Percentiles rank a stretch among this genome's conserved stretches.
These are phyloP conservation scores for Grapholita molesta DNA, from an alignment of 1,140 invertebrate species.

Conservation along the genomic window DNA sequence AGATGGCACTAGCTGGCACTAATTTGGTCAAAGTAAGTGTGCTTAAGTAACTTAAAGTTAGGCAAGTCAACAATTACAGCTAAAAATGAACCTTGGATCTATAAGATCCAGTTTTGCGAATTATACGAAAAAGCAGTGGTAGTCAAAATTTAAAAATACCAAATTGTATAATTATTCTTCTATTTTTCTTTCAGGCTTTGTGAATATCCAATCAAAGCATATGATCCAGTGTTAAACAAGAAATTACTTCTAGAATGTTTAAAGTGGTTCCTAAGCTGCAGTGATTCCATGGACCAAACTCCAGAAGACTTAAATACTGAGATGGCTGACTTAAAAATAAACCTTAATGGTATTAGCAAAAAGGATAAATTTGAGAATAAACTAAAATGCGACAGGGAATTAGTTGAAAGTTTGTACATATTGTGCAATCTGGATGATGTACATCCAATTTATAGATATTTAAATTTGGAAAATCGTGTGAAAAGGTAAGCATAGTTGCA, in stretches of 20 bases:
- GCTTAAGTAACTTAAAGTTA: no score
- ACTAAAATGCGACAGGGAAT: constrained; percentile 42
- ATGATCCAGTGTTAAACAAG: constrained; percentile 80
- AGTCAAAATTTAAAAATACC: not conserved
- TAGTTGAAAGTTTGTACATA: constrained; percentile 79
- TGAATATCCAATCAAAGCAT: constrained; percentile 68
- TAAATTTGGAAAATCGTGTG: constrained; percentile 51
- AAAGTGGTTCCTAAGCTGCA: constrained; percentile 77
- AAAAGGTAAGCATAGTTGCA: constrained; percentile 47
- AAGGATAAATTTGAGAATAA: constrained; percentile 27
- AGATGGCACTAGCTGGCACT: no score
- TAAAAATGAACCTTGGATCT: no score
- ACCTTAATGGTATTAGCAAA: constrained; percentile 28
- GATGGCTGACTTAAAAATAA: constrained; percentile 24
- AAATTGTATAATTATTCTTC: not conserved
- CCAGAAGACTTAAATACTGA: constrained; percentile 22
- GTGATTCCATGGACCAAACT: constrained; percentile 66
- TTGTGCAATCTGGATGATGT: constrained; percentile 79
- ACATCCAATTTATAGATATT: constrained; percentile 71
- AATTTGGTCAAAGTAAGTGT: no score
- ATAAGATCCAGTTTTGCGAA: no score
- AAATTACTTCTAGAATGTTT: constrained; percentile 81
- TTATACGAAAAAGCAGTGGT: no score
- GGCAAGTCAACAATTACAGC: no score
- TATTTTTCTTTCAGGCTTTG: constrained; percentile 72